Evolutionary conservation across 2,797 vertebrate genomes (phyloP), one percentile per base, ranked within the genome.

Genomic region (Hirundo rustica): DNA sequence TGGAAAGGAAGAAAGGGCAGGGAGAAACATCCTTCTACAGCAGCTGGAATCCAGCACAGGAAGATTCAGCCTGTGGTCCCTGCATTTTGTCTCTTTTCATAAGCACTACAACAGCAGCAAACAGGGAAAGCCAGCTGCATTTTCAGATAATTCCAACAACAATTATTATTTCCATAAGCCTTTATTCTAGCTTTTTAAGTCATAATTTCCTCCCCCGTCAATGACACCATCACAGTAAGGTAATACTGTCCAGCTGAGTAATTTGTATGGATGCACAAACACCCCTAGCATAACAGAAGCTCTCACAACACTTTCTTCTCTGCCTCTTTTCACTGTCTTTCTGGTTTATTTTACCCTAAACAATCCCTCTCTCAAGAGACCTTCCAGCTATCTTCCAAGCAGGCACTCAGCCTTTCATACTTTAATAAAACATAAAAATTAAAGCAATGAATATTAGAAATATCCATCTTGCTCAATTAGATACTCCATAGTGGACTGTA

Each of bases 401-500:
- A 92, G 73, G 29, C 58, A 62, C 36, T 32, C 54, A 92, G 58
- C 50, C 48, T 93, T 95, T 91, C 87, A 84, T 78, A 91, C 44
- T 92, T 79, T 80, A 91, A 85, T 77, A 95, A 96, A 96, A 96
- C 61, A 91, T 60, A 91, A 87, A 92, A 96, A 96, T 97, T 96
- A 94, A 96, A 96, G 93, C 81, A 93, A 85, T 92, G 64, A 97
- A 75, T 96, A 95, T 96, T 94, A 97, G 87, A 96, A 96, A 92
- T 88, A 92, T 75, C 58, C 65, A 85, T 89, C 82, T 96, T 91
- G 85, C 91, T 89, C n/a, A 16, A 96, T 88, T 92, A 94, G 87
- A 71, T 81, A 47, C 58, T 88, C 89, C 62, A 38, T 11, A 85
- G 94, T 57, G 47, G 66, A 84, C 89, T 62, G 82, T 51, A 96